phyloP scores from a whole-genome alignment of 2,888 invertebrate species.

The Troilus luridus region DNA sequence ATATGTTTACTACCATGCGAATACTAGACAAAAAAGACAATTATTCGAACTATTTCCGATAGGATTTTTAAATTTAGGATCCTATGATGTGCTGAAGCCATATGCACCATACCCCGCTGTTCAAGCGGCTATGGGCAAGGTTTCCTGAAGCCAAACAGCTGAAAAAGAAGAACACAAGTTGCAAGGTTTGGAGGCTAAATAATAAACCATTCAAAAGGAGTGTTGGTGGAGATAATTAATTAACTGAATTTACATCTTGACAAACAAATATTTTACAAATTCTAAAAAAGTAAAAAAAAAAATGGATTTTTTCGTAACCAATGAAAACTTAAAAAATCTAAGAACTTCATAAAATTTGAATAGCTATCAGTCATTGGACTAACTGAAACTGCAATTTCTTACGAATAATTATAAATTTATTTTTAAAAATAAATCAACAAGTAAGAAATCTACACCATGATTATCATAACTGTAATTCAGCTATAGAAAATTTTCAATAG shows the following conservation, averaged over 20 bases:
- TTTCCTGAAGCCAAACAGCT: slow-evolving; percentile 40
- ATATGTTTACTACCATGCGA: not conserved
- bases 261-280: not conserved
- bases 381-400: too few species aligned
- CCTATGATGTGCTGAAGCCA: slow-evolving; percentile 1
- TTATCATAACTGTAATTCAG: too few species aligned
- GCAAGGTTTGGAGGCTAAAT: not conserved
- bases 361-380: too few species aligned
- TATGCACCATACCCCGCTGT: not conserved
- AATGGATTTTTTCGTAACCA: too few species aligned
- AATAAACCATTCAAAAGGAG: not conserved
- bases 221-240: not conserved
- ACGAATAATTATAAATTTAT: too few species aligned
- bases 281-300: too few species aligned
- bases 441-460: too few species aligned
- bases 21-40: too few species aligned
- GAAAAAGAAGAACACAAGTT: slow-evolving; percentile 22
- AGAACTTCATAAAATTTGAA: too few species aligned
- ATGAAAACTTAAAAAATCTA: too few species aligned
- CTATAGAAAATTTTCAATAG: too few species aligned
- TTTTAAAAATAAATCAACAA: too few species aligned
- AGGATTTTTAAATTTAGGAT: slow-evolving; percentile 29
- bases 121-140: slow-evolving; percentile 36
- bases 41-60: slow-evolving; percentile 5
- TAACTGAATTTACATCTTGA: not conserved